A percentile compares a stretch with the other conserved stretches of the same genome.
phyloP scores from a whole-genome alignment of 2,888 invertebrate species.

The Vannuccia rotundouncinata region DNA sequence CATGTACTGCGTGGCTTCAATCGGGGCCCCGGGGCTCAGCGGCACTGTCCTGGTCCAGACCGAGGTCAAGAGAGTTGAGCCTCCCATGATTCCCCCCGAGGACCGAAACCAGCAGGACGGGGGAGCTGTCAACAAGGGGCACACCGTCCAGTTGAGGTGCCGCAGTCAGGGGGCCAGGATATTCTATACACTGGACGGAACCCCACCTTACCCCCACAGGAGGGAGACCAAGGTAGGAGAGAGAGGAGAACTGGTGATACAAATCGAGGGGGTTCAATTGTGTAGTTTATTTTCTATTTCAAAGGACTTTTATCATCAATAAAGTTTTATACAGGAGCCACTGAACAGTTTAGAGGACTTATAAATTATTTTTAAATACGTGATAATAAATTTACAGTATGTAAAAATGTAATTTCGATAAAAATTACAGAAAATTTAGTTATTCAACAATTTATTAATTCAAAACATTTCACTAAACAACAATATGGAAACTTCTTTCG shows the following conservation, averaged over 20 bases:
- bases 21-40: slow-evolving; percentile 52
- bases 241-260: no score
- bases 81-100: slow-evolving; percentile 43
- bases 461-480: background rate
- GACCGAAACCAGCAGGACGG: slow-evolving; percentile 45
- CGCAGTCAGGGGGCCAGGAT: slow-evolving; percentile 48
- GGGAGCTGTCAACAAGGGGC: slow-evolving; percentile 47
- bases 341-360: no score
- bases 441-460: slow-evolving; percentile 21
- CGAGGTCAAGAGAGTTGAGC: slow-evolving; percentile 43
- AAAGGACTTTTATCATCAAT: no score
- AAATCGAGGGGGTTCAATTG: background rate
- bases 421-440: background rate
- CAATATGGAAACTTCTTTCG: no score
- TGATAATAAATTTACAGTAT: no score
- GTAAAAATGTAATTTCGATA: no score
- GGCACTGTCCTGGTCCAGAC: slow-evolving; percentile 49
- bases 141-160: slow-evolving; percentile 46
- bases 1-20: slow-evolving; percentile 52
- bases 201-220: slow-evolving; percentile 48
- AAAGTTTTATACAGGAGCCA: no score
- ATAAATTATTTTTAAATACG: no score
- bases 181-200: slow-evolving; percentile 54
- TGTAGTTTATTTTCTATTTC: no score
- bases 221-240: background rate